These are phyloP conservation scores for Echeneis naucrates DNA, from an alignment of 2,797 vertebrate genomes.

Conservation along the genomic window DNA sequence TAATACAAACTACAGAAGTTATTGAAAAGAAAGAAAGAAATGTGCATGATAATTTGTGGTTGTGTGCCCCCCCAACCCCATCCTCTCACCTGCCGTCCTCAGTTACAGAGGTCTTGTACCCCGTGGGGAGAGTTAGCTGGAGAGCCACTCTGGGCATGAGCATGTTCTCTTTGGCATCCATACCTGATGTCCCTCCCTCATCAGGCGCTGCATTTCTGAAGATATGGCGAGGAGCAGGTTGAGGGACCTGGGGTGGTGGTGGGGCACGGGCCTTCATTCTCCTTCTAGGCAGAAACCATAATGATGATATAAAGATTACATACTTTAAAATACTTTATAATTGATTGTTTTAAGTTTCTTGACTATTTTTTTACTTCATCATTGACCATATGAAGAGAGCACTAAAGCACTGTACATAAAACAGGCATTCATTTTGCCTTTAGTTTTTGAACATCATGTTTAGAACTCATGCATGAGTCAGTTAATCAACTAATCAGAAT, in stretches of 20 bases:
- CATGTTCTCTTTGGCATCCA: slow-evolving; percentile 88
- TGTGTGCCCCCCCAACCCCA: not conserved
- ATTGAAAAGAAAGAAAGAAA: not conserved
- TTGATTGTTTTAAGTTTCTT: no score
- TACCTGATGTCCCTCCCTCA: slow-evolving; percentile 73
- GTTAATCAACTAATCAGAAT: not conserved
- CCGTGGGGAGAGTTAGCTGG: slow-evolving; percentile 86
- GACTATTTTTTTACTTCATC: not conserved
- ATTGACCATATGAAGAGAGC: not conserved
- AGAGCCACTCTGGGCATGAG: slow-evolving; percentile 83
- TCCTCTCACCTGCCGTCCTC: slow-evolving; percentile 90
- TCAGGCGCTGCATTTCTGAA: slow-evolving; percentile 79
- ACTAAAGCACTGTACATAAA: not conserved
- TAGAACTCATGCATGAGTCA: not conserved
- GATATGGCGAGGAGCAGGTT: slow-evolving; percentile 79
- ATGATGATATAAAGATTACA: slow-evolving; percentile 24
- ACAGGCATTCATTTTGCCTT: not conserved
- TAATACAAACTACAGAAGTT: not conserved
- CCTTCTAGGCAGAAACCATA: slow-evolving; percentile 71
- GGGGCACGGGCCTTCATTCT: slow-evolving; percentile 94
- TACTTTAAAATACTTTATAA: not conserved
- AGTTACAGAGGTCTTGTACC: slow-evolving; percentile 82
- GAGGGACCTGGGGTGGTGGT: slow-evolving; percentile 82
- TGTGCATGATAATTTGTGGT: not conserved
- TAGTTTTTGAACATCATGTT: not conserved